A percentile compares a stretch with the other conserved stretches of the same genome.
phyloP scores from a whole-genome alignment of 2,113 vertebrate genomes.

The Hemibagrus wyckioides region DNA sequence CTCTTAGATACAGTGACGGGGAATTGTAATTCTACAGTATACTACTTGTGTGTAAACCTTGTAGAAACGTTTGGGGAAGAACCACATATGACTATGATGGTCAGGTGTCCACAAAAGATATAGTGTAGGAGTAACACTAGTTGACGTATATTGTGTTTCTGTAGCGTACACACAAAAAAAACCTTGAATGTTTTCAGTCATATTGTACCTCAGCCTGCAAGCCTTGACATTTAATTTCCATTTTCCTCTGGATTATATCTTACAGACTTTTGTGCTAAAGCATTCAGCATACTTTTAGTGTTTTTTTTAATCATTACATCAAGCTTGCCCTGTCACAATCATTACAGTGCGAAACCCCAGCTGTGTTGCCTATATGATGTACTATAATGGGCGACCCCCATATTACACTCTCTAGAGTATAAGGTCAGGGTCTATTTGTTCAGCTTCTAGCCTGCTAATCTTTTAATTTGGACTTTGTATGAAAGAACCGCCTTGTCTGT shows the following conservation, averaged over 20 bases:
- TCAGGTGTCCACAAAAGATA: neutral
- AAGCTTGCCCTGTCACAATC: neutral
- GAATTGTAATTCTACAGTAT: neutral
- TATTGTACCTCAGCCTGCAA: neutral
- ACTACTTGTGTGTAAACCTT: neutral
- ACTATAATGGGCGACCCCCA: slow-evolving; percentile 24
- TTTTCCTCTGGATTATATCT: neutral
- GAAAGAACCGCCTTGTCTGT: slow-evolving; percentile 35
- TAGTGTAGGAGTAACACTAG: neutral
- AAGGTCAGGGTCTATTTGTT: slow-evolving; percentile 39
- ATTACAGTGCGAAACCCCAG: neutral
- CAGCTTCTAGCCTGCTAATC: slow-evolving; percentile 21
- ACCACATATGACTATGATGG: neutral
- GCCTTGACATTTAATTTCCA: neutral
- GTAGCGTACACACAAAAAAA: neutral
- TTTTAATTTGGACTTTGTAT: slow-evolving; percentile 46
- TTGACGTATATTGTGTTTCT: neutral
- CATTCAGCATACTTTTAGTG: neutral
- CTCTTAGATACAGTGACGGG: neutral
- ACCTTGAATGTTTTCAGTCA: neutral
- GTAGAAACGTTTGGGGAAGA: neutral
- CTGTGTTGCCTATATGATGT: slow-evolving; percentile 24
- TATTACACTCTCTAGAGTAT: neutral
- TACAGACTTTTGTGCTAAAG: neutral
- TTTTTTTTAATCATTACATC: neutral